These are phyloP conservation scores for Sarcophilus harrisii DNA, from an alignment of 2,797 vertebrate species.

Conservation along the genomic window DNA sequence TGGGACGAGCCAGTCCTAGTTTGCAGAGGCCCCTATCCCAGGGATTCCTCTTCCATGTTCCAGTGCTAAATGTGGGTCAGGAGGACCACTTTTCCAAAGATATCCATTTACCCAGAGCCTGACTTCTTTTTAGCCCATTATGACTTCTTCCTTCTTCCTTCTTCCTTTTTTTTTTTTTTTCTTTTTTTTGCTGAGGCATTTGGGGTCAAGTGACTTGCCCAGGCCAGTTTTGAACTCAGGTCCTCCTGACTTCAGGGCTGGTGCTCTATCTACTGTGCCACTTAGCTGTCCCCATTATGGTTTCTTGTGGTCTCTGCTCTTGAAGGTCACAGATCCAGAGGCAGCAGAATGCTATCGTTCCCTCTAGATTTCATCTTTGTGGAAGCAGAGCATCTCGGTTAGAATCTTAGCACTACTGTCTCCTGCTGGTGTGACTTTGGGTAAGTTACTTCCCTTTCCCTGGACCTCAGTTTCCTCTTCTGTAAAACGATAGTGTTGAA, in stretches of 20 bases:
- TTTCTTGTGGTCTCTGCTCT: not conserved
- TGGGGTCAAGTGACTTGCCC: too few species aligned
- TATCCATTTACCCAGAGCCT: slow-evolving; percentile 22
- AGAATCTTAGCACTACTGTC: not conserved
- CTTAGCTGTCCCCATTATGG: too few species aligned
- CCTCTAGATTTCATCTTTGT: not conserved
- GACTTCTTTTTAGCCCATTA: slow-evolving; percentile 10
- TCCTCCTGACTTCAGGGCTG: too few species aligned
- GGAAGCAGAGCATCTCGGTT: not conserved
- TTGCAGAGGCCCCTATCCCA: slow-evolving; percentile 2
- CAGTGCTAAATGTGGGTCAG: slow-evolving; percentile 1
- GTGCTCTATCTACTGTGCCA: too few species aligned
- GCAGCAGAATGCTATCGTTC: not conserved
- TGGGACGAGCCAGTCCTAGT: not conserved
- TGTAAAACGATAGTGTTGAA: not conserved
- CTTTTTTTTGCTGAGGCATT: too few species aligned
- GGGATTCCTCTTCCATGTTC: slow-evolving; percentile 38
- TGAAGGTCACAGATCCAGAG: not conserved
- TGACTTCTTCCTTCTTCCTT: too few species aligned
- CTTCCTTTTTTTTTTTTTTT: too few species aligned
- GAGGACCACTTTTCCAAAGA: slow-evolving; percentile 30
- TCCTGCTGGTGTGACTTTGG: not conserved
- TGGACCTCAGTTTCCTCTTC: not conserved
- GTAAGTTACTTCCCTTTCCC: not conserved
- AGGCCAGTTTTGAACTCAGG: too few species aligned